Evolutionary conservation across 2,888 invertebrate species (phyloP), one percentile per base, ranked within the genome.

Genomic region (Hofmannophila pseudospretella): DNA sequence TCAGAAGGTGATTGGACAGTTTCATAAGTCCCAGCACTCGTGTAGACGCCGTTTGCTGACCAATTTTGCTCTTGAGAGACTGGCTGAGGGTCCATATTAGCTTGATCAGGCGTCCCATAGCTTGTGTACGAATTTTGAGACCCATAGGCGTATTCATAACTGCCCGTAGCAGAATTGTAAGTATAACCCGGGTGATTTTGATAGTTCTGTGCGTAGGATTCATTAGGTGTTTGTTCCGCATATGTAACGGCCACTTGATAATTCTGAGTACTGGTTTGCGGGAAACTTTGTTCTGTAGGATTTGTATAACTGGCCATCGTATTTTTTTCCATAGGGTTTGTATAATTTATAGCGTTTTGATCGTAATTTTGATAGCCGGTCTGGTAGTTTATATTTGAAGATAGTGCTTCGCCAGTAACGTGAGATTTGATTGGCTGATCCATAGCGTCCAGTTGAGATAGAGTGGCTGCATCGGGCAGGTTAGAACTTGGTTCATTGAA

Each of bases 161-260:
- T 68, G 0, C 91, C 91, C 0, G 88, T 87, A 1, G 76, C 59
- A 1, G 81, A 47, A 54, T 91, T 90, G 47, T 67, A 91, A 4
- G 84, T 81, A 51, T 91, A 92, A 28, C 90, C 91, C 2, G 91
- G 90, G 62, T 91, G 91, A 36, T 86, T 88, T 53, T 88, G 86
- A 43, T 71, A 82, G 13, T 60, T 65, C 38, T 75, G 77, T 1
- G 53, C 55, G 44, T 69, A 75, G 44, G 49, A 68, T 1, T 52
- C 42, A 19, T 53, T 64, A 1, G 45, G 13, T 1, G 58, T 39
- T 40, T 69, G 67, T 22, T 72, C 66, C 4, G 54, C 41, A 35
- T 66, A 65, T 0, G 52, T 39, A 30, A 57, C 34, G 10, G 28
- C 26, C 8, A 14, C 27, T 29, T 34, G 32, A 10, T 23, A 37